A percentile compares a stretch with the other conserved stretches of the same genome.
phyloP scores from a whole-genome alignment of 2,888 invertebrate species.

The Netelia virgata region DNA sequence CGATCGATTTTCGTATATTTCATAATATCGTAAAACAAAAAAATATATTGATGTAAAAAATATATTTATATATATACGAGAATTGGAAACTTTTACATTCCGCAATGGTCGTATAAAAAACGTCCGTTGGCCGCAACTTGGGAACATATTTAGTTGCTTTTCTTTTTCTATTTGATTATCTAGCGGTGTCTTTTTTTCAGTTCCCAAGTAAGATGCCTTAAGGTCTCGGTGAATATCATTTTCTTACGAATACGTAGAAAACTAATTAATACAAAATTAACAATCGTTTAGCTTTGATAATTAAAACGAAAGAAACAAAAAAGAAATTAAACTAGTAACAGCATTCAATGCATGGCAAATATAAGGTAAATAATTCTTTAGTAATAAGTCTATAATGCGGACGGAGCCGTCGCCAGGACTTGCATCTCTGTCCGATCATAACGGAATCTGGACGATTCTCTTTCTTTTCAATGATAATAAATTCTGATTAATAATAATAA shows the following conservation, averaged over 20 bases:
- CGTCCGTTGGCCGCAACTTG: conserved; percentile 1
- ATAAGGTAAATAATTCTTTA: conserved; percentile 33
- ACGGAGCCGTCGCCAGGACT: conserved; percentile 55
- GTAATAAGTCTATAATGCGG: conserved; percentile 17
- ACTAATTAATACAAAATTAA: conserved; percentile 57
- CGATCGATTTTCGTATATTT: background rate
- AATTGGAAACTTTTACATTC: background rate
- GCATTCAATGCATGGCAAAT: background rate
- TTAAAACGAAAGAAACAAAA: conserved; percentile 33
- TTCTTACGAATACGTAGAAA: conserved; percentile 51
- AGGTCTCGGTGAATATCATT: conserved; percentile 37
- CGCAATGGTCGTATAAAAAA: conserved; percentile 32
- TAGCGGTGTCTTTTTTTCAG: conserved; percentile 28
- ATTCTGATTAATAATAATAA: background rate
- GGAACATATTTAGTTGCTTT: background rate
- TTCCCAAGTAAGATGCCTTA: conserved; percentile 41
- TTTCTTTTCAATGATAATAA: conserved; percentile 9
- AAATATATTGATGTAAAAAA: conserved; percentile 1
- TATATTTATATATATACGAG: conserved; percentile 15
- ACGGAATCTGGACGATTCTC: conserved; percentile 2
- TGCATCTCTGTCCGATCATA: conserved; percentile 5
- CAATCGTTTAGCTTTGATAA: conserved; percentile 35
- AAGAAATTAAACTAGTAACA: conserved; percentile 37
- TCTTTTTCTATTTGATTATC: conserved; percentile 2
- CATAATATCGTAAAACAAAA: background rate